Evolutionary conservation across 2,113 vertebrate genomes (phyloP).

Genomic region (Promerops cafer): DNA sequence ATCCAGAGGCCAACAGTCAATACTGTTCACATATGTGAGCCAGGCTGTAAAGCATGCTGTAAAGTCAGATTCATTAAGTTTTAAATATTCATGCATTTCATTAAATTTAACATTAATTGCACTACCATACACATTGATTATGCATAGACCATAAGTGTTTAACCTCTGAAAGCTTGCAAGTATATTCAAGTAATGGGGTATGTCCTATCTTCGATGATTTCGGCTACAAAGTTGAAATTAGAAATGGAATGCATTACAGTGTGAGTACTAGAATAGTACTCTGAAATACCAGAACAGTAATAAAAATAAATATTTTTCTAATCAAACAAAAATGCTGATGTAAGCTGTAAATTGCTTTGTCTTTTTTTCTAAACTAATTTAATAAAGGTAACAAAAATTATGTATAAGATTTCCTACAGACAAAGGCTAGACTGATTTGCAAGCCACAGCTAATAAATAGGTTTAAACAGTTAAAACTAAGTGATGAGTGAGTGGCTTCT

Average conservation of each 20-base stretch:
- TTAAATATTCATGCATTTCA: conserved; percentile 61
- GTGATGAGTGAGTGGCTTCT: not conserved
- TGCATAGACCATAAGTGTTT: conserved; percentile 43
- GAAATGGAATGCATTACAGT: not conserved
- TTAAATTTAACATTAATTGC: conserved; percentile 60
- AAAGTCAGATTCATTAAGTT: conserved; percentile 44
- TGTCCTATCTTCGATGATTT: conserved; percentile 3
- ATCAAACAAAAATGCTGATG: not conserved
- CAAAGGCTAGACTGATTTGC: not conserved
- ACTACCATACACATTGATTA: conserved; percentile 52
- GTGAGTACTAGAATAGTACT: not conserved
- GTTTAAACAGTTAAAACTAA: not conserved
- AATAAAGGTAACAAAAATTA: not conserved
- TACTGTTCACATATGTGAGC: conserved; percentile 33
- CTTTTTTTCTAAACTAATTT: not conserved
- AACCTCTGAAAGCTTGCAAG: conserved; percentile 60
- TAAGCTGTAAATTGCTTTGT: not conserved
- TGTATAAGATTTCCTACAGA: not conserved
- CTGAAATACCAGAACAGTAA: not conserved
- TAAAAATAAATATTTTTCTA: not conserved
- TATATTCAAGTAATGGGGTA: conserved; percentile 34
- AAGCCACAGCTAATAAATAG: not conserved
- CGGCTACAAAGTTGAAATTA: conserved; percentile 5
- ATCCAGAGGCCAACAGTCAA: conserved; percentile 73
- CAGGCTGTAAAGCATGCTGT: not conserved